phyloP scores from a whole-genome alignment of 2,113 vertebrate species.

The Psilopogon haemacephalus region DNA sequence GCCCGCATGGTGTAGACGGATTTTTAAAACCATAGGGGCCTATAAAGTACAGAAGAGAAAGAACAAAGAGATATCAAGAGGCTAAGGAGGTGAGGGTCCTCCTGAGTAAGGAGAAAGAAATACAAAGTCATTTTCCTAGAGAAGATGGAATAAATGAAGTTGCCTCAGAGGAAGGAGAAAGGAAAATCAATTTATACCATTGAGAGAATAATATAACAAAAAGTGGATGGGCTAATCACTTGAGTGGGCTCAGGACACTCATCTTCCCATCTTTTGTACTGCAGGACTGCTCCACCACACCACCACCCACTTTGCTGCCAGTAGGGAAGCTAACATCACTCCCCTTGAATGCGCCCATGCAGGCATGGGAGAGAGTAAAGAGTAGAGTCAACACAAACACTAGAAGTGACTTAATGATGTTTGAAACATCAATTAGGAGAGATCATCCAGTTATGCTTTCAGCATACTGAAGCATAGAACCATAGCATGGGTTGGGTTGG shows the following conservation, averaged over 20 bases:
- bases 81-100: background rate
- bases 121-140: background rate
- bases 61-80: background rate
- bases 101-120: background rate
- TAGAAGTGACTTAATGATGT: background rate
- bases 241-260: background rate
- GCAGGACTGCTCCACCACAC: background rate
- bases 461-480: background rate
- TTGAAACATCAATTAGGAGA: background rate
- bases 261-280: background rate
- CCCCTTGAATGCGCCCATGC: background rate
- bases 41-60: background rate
- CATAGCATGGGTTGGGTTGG: too few relatives aligned
- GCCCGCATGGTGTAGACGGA: background rate
- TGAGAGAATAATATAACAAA: background rate
- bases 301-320: background rate
- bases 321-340: background rate
- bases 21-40: background rate
- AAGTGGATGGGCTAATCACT: background rate
- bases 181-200: background rate
- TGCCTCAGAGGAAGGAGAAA: background rate
- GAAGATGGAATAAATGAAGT: background rate
- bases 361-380: background rate
- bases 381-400: background rate
- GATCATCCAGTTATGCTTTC: background rate